Conservation (phyloP, 1,140 invertebrate species). For the Probaryconus sp. region DNA sequence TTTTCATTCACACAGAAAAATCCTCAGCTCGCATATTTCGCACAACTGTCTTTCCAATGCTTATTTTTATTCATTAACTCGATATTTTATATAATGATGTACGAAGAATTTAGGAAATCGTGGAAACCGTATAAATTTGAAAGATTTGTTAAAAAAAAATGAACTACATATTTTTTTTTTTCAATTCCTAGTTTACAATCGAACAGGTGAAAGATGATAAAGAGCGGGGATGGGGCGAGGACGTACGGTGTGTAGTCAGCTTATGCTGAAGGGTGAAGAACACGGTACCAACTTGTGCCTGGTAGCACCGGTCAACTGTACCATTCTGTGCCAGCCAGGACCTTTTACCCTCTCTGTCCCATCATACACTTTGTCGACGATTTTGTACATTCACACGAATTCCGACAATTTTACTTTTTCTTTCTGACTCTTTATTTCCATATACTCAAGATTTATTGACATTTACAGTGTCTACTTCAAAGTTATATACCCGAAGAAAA, state of each 20-base stretch:
- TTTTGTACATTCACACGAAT: constrained; percentile 28
- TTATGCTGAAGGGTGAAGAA: constrained; percentile 40
- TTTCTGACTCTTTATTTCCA: neutral
- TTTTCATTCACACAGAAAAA: neutral
- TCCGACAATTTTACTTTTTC: neutral
- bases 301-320: constrained; percentile 66
- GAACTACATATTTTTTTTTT: constrained; percentile 28
- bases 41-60: no score
- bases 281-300: constrained; percentile 70
- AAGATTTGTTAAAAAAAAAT: no score
- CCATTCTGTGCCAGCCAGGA: constrained; percentile 68
- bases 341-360: constrained; percentile 49
- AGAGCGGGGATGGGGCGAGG: constrained; percentile 28
- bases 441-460: no score
- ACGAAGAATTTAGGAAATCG: no score
- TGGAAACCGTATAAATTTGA: no score
- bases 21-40: no score
- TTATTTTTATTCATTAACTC: no score
- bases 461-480: no score
- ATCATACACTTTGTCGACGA: constrained; percentile 21
- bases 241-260: constrained; percentile 7
- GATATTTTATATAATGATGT: no score
- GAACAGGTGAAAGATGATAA: constrained; percentile 64
- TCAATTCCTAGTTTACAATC: constrained; percentile 54
- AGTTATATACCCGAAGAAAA: no score